phyloP scores from a whole-genome alignment of 2,113 vertebrate species.

The human (Homo sapiens) region DNA sequence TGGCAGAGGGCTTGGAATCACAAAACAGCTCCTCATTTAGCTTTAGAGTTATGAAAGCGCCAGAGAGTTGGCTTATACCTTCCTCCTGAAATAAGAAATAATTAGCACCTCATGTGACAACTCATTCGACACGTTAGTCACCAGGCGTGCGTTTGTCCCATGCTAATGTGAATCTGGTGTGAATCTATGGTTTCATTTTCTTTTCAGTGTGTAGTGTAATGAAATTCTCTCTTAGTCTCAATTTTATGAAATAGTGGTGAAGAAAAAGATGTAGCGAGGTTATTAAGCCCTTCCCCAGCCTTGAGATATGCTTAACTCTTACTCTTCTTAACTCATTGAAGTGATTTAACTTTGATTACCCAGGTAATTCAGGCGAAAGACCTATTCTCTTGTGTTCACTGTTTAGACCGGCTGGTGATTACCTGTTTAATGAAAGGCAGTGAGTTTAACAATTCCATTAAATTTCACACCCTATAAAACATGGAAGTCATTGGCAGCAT shows the following conservation, averaged over 20 bases:
- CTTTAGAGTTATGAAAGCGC: background rate
- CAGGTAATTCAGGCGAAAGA: constrained; percentile 62
- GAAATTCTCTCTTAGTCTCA: constrained; percentile 26
- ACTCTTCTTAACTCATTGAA: constrained; percentile 32
- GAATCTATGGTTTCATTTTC: constrained; percentile 55
- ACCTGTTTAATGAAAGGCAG: constrained; percentile 60
- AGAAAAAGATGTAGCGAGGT: constrained; percentile 35
- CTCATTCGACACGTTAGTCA: background rate
- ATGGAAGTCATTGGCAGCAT: background rate
- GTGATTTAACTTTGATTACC: constrained; percentile 60
- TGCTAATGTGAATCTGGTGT: constrained; percentile 19
- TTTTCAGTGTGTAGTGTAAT: constrained; percentile 34
- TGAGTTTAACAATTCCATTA: constrained; percentile 58
- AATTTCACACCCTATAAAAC: constrained; percentile 42
- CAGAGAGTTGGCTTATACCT: constrained; percentile 11
- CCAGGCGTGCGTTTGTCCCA: background rate
- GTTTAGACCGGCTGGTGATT: constrained; percentile 24
- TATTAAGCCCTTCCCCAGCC: constrained; percentile 54
- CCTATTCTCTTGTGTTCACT: constrained; percentile 21
- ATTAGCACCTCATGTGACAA: background rate
- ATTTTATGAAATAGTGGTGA: constrained; percentile 56
- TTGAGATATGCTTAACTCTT: constrained; percentile 42
- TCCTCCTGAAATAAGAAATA: background rate
- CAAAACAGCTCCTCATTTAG: background rate
- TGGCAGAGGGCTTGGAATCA: constrained; percentile 14